These are phyloP conservation scores for Petrophora chlorosata DNA, from an alignment of 2,888 invertebrate genomes.

Conservation along the genomic window DNA sequence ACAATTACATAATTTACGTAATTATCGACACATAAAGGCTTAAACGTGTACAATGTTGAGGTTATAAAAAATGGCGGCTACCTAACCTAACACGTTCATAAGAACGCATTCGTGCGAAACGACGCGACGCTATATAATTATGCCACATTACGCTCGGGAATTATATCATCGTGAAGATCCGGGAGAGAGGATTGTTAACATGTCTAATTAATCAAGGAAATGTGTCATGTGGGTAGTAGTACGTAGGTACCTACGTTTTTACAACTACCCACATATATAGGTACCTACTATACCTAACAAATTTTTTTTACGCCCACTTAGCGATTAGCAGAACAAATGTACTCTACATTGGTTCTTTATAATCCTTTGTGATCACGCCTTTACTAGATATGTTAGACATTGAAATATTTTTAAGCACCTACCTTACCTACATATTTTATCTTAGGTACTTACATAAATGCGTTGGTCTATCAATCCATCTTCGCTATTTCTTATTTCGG, in stretches of 20 bases:
- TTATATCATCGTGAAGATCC: constrained; percentile 42
- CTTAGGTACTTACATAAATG: too few species aligned
- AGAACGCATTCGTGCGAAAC: constrained; percentile 53
- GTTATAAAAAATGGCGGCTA: constrained; percentile 25
- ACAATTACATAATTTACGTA: constrained; percentile 49
- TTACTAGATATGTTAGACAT: too few species aligned
- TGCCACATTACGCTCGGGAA: constrained; percentile 25
- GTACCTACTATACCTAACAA: too few species aligned
- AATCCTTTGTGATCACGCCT: too few species aligned
- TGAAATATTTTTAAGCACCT: too few species aligned
- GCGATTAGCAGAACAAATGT: not conserved
- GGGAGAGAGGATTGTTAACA: constrained; percentile 43
- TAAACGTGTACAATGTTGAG: constrained; percentile 19
- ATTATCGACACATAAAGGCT: constrained; percentile 37
- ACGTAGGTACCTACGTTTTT: too few species aligned
- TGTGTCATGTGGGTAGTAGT: constrained; percentile 10
- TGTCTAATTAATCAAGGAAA: constrained; percentile 28
- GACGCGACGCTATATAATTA: constrained; percentile 41
- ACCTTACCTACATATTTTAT: too few species aligned
- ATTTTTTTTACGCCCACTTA: constrained; percentile 5
- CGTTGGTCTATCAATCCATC: too few species aligned
- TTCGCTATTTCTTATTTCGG: too few species aligned
- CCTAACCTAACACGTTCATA: constrained; percentile 25
- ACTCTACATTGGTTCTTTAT: too few species aligned
- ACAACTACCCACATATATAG: too few species aligned